Base-by-base conservation (phyloP, 2,797 vertebrate genomes). In the Mallotus villosus region DNA sequence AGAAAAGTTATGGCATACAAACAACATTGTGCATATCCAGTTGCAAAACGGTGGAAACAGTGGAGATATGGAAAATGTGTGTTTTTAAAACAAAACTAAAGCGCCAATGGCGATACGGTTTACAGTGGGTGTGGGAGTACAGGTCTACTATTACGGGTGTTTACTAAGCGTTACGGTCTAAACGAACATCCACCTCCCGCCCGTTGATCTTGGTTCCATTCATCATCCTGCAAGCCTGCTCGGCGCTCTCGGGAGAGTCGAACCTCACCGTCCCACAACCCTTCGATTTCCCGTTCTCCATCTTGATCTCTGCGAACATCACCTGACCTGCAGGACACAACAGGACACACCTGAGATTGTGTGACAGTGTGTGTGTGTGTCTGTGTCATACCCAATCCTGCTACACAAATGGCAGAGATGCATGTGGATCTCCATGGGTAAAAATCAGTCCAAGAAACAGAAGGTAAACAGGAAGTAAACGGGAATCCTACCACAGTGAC, bases 241-340 rank as follows among this genome's bases (percentile, higher is more conserved):
- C 97, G 0, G 97, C 98, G 8, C 94, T 96, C 90, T 99, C 97
- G 21, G 96, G 93, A 7, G 93, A 96, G 85, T 99, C 97, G 78
- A 97, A 99, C 76, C 97, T 92, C 75, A 99, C 97, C 0, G 97
- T 99, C 74, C 98, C 98, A 79, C 97, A 98, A 84, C 97, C 98
- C 90, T 99, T 99, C 49, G 97, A 98, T 88, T 94, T 97, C 66
- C 97, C 97, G 34, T 96, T 97, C 90, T 99, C 97, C 98, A 98
- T 99, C 93, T 99, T 99, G 89, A 99, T 98, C 89, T 99, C 97
- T 71, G 98, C 97, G 85, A 95, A 99, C 95, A 99, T 97, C 77
- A 99, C 97, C 85, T 97, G 96, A 87, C 97, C 97, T 99, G 85
- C 27, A 74, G 41, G 2, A 51, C 7, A 78, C 7, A 77, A 2